Evolutionary conservation across 1,140 invertebrate species (phyloP), one percentile per base, ranked within the genome.

Genomic region (Achroia grisella): DNA sequence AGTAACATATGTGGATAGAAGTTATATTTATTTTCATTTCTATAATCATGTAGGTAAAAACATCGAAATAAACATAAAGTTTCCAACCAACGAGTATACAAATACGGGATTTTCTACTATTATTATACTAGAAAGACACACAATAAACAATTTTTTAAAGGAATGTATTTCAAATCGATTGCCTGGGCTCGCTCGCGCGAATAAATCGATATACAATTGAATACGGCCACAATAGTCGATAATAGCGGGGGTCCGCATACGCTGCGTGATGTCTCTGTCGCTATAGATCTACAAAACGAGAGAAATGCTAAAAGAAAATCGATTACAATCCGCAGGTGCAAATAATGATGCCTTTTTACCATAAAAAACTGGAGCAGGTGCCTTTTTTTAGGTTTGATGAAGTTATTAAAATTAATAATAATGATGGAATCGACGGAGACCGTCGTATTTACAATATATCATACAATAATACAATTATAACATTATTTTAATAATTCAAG

Each of bases 261-360:
- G 42, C 75, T 67, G 72, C 75, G 56, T 72, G 72, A 59, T 56
- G 64, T 57, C 71, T 56, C 43, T 46, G 44, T 55, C 56, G 62
- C 52, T 40, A 58, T 52, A 23, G 27, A 61, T 56, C 52, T 48
- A 23, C 6, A 23, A 23, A 23, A 23, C 6, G 39, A 46, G 48
- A 65, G 54, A 63, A 71, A 53, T 46, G 56, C 34, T 23, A 23
- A 23, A 55, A 54, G 39, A 43, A 67, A 77, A 80, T 76, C 74
- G 66, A 72, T 81, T 71, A 75, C 40, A 59, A 71, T 68, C 74
- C 49, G 71, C 77, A 81, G 77, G 72, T 81, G 77, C 72, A 74
- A 81, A 74, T 73, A 73, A 70, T 62, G 43, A 62, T 61, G 55
- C 60, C 63, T 58, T 57, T 59, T 37, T 35, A 30, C 44, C 27